Conservation (phyloP, 2,797 vertebrate species). For the Myoxocephalus aenaeus region DNA sequence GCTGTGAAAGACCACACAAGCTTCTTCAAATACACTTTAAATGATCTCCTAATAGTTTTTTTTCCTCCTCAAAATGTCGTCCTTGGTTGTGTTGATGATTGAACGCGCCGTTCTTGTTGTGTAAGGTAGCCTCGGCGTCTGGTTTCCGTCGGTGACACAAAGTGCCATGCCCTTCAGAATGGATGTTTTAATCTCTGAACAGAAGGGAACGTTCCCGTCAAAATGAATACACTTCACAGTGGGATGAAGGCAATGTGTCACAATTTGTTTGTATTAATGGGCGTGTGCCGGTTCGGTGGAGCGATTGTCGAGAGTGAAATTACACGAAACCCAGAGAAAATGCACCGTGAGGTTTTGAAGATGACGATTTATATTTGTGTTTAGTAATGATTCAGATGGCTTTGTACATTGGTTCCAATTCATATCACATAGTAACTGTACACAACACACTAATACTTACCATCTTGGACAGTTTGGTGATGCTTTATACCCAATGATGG, state of each 20-base stretch:
- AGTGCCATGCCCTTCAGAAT: constrained; percentile 24
- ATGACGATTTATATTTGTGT: neutral
- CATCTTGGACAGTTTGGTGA: neutral
- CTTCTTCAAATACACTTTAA: neutral
- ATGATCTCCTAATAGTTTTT: neutral
- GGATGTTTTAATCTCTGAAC: constrained; percentile 45
- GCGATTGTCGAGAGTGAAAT: neutral
- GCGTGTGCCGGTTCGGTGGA: neutral
- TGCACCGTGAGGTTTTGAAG: neutral
- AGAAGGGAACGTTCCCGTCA: constrained; percentile 31
- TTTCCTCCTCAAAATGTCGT: neutral
- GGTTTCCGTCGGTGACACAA: constrained; percentile 21
- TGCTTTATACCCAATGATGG: neutral
- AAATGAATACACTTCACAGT: constrained; percentile 1
- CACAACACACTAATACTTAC: neutral
- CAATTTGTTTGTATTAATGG: constrained; percentile 15
- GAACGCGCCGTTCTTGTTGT: neutral
- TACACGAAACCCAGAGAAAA: neutral
- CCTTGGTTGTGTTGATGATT: constrained; percentile 4
- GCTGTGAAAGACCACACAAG: neutral
- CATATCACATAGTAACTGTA: neutral
- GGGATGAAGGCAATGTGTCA: constrained; percentile 33
- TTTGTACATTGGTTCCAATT: neutral
- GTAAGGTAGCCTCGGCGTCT: neutral
- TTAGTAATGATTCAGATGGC: neutral